These are phyloP conservation scores for Luperina nickerlii DNA, from an alignment of 2,888 invertebrate genomes.

Conservation along the genomic window DNA sequence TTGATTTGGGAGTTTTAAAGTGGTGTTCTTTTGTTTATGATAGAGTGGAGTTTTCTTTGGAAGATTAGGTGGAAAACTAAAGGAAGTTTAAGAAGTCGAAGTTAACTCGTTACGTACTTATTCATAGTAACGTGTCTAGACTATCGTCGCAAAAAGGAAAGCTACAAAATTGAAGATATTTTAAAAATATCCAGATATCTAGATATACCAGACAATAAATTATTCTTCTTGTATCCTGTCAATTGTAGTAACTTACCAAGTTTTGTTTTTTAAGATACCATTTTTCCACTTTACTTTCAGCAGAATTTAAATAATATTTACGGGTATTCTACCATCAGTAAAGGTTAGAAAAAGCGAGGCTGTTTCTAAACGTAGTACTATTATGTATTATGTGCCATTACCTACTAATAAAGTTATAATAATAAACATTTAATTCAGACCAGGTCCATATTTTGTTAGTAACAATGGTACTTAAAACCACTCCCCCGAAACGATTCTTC, in stretches of 20 bases:
- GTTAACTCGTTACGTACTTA: neutral
- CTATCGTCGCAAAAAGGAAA: neutral
- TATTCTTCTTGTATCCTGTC: neutral
- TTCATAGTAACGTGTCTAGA: neutral
- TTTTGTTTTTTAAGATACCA: neutral
- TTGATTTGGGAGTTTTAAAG: constrained; percentile 23
- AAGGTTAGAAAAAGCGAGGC: too few species aligned
- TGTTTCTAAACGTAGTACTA: too few species aligned
- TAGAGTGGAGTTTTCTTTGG: neutral
- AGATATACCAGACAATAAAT: neutral
- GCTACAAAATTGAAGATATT: too few species aligned
- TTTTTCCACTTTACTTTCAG: neutral
- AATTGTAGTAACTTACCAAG: neutral
- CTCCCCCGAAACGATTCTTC: neutral
- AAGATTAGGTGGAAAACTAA: too few species aligned
- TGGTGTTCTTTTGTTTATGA: constrained; percentile 20
- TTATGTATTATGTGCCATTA: too few species aligned
- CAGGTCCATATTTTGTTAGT: too few species aligned
- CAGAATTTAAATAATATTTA: neutral
- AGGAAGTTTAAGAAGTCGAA: neutral
- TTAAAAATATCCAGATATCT: neutral
- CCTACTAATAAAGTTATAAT: too few species aligned
- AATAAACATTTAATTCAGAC: too few species aligned
- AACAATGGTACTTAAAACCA: too few species aligned
- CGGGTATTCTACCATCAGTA: too few species aligned